phyloP scores from a whole-genome alignment of 1,140 invertebrate species.

The Bactericera cockerelli region DNA sequence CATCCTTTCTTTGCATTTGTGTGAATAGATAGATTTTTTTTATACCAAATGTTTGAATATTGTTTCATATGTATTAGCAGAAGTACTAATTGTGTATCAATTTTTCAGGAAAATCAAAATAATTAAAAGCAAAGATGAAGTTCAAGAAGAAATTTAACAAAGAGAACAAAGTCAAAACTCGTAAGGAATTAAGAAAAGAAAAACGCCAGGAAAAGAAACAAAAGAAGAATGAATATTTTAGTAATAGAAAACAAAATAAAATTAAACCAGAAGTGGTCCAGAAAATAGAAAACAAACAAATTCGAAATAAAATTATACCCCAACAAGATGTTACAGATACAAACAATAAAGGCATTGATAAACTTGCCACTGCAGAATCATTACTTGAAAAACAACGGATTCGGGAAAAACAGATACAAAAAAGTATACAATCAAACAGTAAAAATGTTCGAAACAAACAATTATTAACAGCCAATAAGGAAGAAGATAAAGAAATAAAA shows the following conservation, averaged over 20 bases:
- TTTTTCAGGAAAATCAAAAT: too few relatives aligned
- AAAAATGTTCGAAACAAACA: constrained; percentile 41
- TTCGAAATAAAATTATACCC: background rate
- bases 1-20: too few relatives aligned
- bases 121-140: background rate
- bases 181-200: constrained; percentile 44
- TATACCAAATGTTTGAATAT: too few relatives aligned
- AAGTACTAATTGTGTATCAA: too few relatives aligned
- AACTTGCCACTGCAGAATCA: background rate
- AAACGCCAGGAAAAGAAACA: constrained; percentile 37
- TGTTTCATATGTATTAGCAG: too few relatives aligned
- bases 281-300: constrained; percentile 28
- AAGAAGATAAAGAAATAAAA: constrained; percentile 65
- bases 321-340: too few relatives aligned
- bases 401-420: constrained; percentile 19
- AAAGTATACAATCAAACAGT: constrained; percentile 36
- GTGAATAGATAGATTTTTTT: too few relatives aligned
- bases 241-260: constrained; percentile 34
- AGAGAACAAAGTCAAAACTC: constrained; percentile 27
- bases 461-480: constrained; percentile 49
- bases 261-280: constrained; percentile 24
- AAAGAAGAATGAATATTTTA: constrained; percentile 32
- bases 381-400: too few relatives aligned
- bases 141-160: background rate
- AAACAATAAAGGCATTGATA: too few relatives aligned